phyloP scores from a whole-genome alignment of 2,888 invertebrate genomes.

The Nasonia oneida region DNA sequence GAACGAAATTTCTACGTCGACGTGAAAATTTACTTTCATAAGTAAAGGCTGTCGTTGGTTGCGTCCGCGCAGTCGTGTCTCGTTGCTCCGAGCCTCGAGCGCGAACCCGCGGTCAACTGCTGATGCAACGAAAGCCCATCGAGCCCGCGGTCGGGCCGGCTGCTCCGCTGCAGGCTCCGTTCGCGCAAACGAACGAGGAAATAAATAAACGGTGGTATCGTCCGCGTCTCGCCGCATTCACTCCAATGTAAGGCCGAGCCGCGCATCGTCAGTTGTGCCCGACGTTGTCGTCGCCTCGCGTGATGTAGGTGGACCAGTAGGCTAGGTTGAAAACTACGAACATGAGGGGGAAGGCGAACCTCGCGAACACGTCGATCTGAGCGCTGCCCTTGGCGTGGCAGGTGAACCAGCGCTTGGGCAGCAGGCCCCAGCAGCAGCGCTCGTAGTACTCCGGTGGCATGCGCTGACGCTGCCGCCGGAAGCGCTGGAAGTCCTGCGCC shows the following conservation, averaged over 20 bases:
- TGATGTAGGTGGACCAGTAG: slow-evolving; percentile 94
- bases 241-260: slow-evolving; percentile 36
- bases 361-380: slow-evolving; percentile 96
- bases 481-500: slow-evolving; percentile 67
- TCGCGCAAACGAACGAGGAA: not conserved
- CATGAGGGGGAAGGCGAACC: slow-evolving; percentile 95
- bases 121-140: too few relatives aligned
- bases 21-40: slow-evolving; percentile 47
- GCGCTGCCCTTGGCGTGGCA: slow-evolving; percentile 76
- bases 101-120: too few relatives aligned
- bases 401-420: slow-evolving; percentile 72
- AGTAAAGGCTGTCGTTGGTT: slow-evolving; percentile 42
- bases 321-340: slow-evolving; percentile 96
- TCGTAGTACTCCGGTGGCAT: slow-evolving; percentile 66
- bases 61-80: not conserved
- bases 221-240: not conserved
- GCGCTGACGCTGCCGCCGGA: slow-evolving; percentile 55
- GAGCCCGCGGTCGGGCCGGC: too few relatives aligned
- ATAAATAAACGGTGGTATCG: not conserved
- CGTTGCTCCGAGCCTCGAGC: not conserved
- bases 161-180: not conserved
- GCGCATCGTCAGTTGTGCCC: slow-evolving; percentile 82
- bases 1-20: slow-evolving; percentile 8
- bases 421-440: slow-evolving; percentile 70
- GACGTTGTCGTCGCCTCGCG: slow-evolving; percentile 84